Evolutionary conservation across 2,888 invertebrate genomes (phyloP).

Genomic region (Ametastegia equiseti): DNA sequence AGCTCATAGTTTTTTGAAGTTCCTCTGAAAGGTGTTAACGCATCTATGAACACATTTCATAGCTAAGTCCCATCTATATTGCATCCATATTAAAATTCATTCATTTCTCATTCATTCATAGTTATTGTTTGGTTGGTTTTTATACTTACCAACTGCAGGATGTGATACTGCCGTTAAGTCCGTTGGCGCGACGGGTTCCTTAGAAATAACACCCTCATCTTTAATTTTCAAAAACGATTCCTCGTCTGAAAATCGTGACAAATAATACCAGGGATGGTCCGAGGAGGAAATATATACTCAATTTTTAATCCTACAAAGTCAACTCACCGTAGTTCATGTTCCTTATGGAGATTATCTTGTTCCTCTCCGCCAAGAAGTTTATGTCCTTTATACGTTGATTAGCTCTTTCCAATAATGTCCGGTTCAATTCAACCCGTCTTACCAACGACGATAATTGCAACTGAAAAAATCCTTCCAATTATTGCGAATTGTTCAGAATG

Average conservation of each 20-base stretch:
- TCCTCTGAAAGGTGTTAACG: conserved; percentile 50
- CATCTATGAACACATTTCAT: background rate
- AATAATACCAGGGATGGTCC: background rate
- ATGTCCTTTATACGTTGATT: conserved; percentile 76
- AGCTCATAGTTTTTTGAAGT: conserved; percentile 55
- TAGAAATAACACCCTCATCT: conserved; percentile 30
- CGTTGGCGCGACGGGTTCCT: background rate
- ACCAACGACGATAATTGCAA: conserved; percentile 75
- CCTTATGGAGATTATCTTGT: conserved; percentile 50
- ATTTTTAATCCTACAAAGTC: background rate
- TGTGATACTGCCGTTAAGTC: conserved; percentile 40
- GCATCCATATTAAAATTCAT: background rate
- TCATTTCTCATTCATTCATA: background rate
- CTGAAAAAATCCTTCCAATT: conserved; percentile 47
- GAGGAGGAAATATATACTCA: background rate
- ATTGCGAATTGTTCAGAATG: background rate
- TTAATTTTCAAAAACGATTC: conserved; percentile 48
- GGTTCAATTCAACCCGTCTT: conserved; percentile 76
- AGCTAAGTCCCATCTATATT: background rate
- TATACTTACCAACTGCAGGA: conserved; percentile 55
- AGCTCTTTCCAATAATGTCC: conserved; percentile 76
- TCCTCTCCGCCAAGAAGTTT: conserved; percentile 76
- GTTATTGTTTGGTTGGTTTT: background rate
- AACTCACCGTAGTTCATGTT: conserved; percentile 54
- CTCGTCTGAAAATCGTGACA: conserved; percentile 47